Evolutionary conservation across 1,140 invertebrate species (phyloP).

Genomic region (Nasonia longicornis): DNA sequence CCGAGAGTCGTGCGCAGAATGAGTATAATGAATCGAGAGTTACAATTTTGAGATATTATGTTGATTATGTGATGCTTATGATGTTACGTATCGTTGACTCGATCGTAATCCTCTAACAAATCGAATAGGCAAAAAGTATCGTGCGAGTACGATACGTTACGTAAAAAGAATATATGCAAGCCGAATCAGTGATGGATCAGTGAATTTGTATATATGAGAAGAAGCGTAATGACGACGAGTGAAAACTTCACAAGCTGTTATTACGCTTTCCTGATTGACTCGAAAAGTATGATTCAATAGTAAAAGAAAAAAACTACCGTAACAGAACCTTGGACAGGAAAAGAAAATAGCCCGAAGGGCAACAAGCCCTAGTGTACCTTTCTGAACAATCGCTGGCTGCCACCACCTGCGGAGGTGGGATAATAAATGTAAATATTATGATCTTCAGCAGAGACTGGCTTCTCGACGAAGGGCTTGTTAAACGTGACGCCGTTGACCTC

Average conservation of each 20-base stretch:
- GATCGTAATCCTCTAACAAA: background rate
- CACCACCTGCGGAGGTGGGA: conserved; percentile 97
- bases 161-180: background rate
- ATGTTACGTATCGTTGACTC: background rate
- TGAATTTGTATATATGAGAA: background rate
- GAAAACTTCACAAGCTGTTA: background rate
- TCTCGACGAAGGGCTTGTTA: conserved; percentile 99
- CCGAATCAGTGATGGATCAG: background rate
- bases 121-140: background rate
- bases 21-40: background rate
- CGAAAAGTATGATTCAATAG: background rate
- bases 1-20: background rate
- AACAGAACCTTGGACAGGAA: conserved; percentile 9
- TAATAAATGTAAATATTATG: conserved; percentile 99
- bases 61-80: background rate
- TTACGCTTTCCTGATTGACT: background rate
- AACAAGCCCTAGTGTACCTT: conserved; percentile 76
- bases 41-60: background rate
- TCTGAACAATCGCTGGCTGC: conserved; percentile 95
- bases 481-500: conserved; percentile 98
- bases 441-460: conserved; percentile 98
- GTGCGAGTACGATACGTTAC: background rate
- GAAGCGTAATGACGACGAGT: background rate
- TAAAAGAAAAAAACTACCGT: background rate
- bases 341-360: background rate